Conservation (phyloP, 2,113 vertebrate genomes). For the Alces alces region DNA sequence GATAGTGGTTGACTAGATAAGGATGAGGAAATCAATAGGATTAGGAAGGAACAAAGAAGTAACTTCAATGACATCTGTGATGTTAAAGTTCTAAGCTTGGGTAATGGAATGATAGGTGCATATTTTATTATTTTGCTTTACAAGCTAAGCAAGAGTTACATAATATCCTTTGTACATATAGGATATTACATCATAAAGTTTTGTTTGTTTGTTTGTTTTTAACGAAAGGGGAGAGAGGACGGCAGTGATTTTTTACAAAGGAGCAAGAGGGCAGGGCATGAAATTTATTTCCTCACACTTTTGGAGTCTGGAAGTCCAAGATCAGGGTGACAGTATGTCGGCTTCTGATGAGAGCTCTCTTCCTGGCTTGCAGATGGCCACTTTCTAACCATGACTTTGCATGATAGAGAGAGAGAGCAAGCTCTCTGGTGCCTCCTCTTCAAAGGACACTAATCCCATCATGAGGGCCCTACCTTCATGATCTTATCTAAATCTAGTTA, state of each 20-base stretch:
- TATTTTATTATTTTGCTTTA: not conserved
- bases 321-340: not conserved
- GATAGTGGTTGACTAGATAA: not conserved
- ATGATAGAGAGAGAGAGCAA: not conserved
- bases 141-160: not conserved
- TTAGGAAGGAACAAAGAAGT: not conserved
- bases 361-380: not conserved
- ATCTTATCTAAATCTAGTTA: not conserved
- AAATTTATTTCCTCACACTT: not conserved
- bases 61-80: not conserved
- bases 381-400: not conserved
- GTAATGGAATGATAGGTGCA: not conserved
- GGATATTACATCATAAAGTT: not conserved
- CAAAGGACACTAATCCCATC: not conserved
- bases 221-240: not conserved
- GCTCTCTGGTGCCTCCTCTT: not conserved
- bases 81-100: not conserved
- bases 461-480: not conserved
- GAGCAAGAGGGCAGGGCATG: not conserved
- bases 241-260: not conserved
- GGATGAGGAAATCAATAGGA: not conserved
- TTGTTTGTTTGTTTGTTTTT: not conserved
- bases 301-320: not conserved
- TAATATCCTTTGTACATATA: not conserved
- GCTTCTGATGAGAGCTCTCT: not conserved